These are phyloP conservation scores for Elgonia sp. DNA, from an alignment of 2,888 invertebrate species.

Conservation along the genomic window DNA sequence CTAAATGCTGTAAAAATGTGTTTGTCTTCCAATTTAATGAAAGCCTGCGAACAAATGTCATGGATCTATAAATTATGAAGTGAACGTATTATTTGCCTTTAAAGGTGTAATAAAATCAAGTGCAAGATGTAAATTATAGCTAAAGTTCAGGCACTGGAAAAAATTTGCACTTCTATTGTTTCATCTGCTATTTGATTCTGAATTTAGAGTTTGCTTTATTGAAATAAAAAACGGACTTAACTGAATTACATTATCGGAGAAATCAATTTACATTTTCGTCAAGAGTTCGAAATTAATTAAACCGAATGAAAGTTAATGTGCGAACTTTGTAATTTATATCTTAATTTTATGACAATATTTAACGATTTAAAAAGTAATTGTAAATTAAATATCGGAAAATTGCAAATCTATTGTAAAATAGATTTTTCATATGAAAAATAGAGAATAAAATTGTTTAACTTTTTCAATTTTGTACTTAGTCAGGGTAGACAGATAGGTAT, in stretches of 20 bases:
- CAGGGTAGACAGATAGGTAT: constrained; percentile 82
- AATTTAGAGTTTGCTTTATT: neutral
- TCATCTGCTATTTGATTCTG: neutral
- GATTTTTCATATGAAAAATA: too few relatives aligned
- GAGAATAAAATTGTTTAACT: too few relatives aligned
- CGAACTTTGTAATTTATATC: constrained; percentile 21
- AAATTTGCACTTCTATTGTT: constrained; percentile 53
- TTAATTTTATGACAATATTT: constrained; percentile 2
- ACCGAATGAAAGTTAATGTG: constrained; percentile 13
- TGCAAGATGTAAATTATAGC: constrained; percentile 32
- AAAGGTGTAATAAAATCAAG: constrained; percentile 45
- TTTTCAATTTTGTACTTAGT: constrained; percentile 69
- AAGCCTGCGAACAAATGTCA: constrained; percentile 21
- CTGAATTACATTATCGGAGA: neutral
- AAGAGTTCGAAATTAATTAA: neutral
- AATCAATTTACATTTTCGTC: constrained; percentile 17
- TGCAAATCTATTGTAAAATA: too few relatives aligned
- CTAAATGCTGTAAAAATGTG: neutral
- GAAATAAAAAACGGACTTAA: neutral
- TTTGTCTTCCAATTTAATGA: constrained; percentile 2
- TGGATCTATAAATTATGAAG: constrained; percentile 36
- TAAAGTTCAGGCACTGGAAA: constrained; percentile 54
- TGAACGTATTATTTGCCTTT: constrained; percentile 39
- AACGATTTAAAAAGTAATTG: too few relatives aligned
- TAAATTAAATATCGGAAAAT: too few relatives aligned